Evolutionary conservation across 2,113 vertebrate species (phyloP).

Genomic region (Forbesichthys agassizii): DNA sequence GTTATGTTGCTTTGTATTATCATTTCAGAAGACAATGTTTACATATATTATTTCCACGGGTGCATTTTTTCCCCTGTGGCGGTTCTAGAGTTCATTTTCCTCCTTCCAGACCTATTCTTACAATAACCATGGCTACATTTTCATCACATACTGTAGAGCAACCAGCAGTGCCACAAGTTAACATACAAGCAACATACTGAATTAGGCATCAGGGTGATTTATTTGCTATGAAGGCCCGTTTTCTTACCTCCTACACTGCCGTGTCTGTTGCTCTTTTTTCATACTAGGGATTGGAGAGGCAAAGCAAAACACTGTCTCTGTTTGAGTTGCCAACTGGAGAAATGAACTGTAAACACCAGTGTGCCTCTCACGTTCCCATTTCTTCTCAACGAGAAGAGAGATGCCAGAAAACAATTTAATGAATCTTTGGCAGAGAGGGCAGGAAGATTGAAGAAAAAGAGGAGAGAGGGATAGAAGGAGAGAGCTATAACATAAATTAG

Average conservation of each 20-base stretch:
- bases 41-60: too few relatives aligned
- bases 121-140: too few relatives aligned
- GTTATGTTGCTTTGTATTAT: too few relatives aligned
- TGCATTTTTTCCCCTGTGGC: too few relatives aligned
- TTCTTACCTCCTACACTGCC: conserved; percentile 18
- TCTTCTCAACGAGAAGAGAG: conserved; percentile 36
- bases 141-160: conserved; percentile 1
- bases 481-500: conserved; percentile 4
- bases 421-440: conserved; percentile 46
- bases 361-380: conserved; percentile 29
- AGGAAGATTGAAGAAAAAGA: conserved; percentile 31
- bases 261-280: conserved; percentile 36
- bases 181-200: background rate
- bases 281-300: conserved; percentile 32
- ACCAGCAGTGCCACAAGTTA: conserved; percentile 3
- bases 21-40: too few relatives aligned
- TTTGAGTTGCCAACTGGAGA: conserved; percentile 51
- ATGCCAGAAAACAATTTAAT: conserved; percentile 64
- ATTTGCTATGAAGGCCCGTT: conserved; percentile 9
- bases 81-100: background rate
- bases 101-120: too few relatives aligned
- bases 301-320: conserved; percentile 38
- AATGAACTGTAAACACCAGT: conserved; percentile 49
- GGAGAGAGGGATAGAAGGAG: background rate
- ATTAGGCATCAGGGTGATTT: conserved; percentile 13